phyloP scores from a whole-genome alignment of 2,888 invertebrate species.

The Spilarctia lutea region DNA sequence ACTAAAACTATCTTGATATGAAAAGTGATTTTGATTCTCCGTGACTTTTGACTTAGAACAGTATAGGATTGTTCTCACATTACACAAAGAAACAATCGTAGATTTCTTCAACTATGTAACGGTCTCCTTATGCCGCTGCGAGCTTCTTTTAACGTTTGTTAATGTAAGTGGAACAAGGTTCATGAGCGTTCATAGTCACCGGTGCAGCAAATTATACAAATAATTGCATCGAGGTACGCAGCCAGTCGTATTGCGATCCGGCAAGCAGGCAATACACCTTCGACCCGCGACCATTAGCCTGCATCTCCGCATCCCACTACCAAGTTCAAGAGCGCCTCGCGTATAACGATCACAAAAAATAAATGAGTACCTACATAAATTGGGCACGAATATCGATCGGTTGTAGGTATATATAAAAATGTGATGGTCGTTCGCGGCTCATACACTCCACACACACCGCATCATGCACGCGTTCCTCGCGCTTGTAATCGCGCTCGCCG shows the following conservation, averaged over 20 bases:
- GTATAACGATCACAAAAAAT: conserved; percentile 69
- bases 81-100: conserved; percentile 31
- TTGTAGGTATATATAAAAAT: conserved; percentile 82
- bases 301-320: conserved; percentile 63
- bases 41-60: background rate
- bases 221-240: conserved; percentile 60
- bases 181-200: conserved; percentile 75
- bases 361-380: conserved; percentile 71
- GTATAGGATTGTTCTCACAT: conserved; percentile 7
- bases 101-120: conserved; percentile 47
- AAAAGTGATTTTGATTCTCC: background rate
- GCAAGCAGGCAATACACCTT: conserved; percentile 46
- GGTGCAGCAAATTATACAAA: conserved; percentile 72
- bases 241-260: conserved; percentile 12
- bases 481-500: conserved; percentile 71
- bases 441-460: conserved; percentile 79
- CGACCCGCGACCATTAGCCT: conserved; percentile 44
- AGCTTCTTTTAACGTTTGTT: conserved; percentile 69
- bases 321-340: conserved; percentile 79
- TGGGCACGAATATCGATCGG: conserved; percentile 83
- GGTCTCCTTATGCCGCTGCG: conserved; percentile 73
- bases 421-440: conserved; percentile 81
- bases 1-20: background rate
- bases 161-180: conserved; percentile 84
- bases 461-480: conserved; percentile 83